Conservation (phyloP, 2,797 vertebrate genomes). For the Chiroxiphia lanceolata region DNA sequence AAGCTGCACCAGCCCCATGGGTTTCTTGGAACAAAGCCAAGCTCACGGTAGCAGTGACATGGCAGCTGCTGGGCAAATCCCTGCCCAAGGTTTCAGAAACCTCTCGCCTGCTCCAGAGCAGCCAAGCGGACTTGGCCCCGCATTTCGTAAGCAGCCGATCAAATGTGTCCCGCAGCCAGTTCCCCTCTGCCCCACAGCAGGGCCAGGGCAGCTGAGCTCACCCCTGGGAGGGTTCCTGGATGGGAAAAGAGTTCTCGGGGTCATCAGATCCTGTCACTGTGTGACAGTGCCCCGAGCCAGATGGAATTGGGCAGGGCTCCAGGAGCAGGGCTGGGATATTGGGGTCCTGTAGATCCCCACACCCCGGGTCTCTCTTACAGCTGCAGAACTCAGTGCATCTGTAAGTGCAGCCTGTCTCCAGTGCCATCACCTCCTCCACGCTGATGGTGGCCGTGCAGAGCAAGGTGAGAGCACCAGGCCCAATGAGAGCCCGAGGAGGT, state of each 20-base stretch:
- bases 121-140: slow-evolving; percentile 33
- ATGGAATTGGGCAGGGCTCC: neutral
- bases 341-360: neutral
- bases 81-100: slow-evolving; percentile 64
- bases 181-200: neutral
- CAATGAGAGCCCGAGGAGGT: accelerated
- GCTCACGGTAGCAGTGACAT: slow-evolving; percentile 13
- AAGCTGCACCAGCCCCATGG: slow-evolving; percentile 4
- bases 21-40: slow-evolving; percentile 50
- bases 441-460: accelerated
- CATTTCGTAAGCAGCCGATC: neutral
- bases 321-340: neutral
- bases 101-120: slow-evolving; percentile 1
- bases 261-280: neutral
- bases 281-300: accelerated
- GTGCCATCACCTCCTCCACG: neutral
- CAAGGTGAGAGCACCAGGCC: neutral
- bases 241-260: neutral
- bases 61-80: slow-evolving; percentile 17
- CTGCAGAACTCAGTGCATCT: neutral
- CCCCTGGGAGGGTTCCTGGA: neutral
- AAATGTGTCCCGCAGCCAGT: neutral
- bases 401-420: neutral
- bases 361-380: neutral
- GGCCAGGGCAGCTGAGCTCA: neutral